Base-by-base conservation (phyloP, 2,797 vertebrate species). In the Melanotaenia trifasciata region DNA sequence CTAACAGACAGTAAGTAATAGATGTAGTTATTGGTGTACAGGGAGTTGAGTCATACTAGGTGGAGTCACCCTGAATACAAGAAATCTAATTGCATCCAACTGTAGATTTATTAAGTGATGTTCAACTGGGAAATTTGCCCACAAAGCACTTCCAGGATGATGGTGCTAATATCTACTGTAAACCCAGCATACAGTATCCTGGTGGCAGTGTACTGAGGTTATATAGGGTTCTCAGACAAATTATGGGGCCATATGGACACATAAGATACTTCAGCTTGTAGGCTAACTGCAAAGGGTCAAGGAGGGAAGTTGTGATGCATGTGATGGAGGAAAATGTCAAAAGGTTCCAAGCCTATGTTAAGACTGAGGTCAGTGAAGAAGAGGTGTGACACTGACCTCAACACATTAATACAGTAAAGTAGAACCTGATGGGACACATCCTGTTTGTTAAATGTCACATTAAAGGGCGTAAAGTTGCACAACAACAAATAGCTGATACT, bases 71-170 rank as follows among this genome's bases (percentile, higher is more conserved):
- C 33, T 20, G 63, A 64, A 78, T 71, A 68, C 70, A 81, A 60
- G 58, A 81, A 74, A 70, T 74, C 33, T 78, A 68, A 85, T 79
- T 77, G 80, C 73, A 75, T 77, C 51, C 72, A 50, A 20, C 56
- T 33, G 50, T 26, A 82, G 86, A 91, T 88, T 90, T 85, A 87
- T 88, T 79, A 84, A 84, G 70, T 43, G 72, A 84, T 58, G 76
- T 72, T 81, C 72, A 65, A 58, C 67, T 84, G 80, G 86, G 87
- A 88, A 77, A 72, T 80, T 79, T 87, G 86, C 85, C 87, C 88
- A 81, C 73, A 68, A 70, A 86, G 81, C 86, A 87, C 86, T 87
- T 86, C 36, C 64, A 71, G 45, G 76, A 87, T 87, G 83, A 83
- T 62, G 63, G 51, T 3, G 59, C 73, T 74, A 60, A 74, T 58